Evolutionary conservation across 2,888 invertebrate species (phyloP), one percentile per base, ranked within the genome.

Genomic region (Eupithecia abbreviata): DNA sequence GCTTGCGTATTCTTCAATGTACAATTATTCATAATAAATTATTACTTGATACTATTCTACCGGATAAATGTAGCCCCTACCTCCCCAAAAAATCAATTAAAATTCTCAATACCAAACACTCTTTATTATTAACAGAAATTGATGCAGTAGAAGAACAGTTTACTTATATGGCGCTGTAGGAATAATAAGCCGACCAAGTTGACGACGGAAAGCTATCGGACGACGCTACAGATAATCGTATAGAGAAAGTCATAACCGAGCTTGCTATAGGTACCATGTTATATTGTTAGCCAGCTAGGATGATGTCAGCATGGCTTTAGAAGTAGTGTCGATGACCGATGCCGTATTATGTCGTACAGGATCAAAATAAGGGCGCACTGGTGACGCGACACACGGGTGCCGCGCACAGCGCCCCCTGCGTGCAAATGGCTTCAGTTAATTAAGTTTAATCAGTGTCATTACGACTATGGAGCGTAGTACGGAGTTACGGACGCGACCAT

Each of bases 351-450:
- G 71, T 74, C 55, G 18, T 66, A 71, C 77, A 78, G 75, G 79
- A 76, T 80, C 70, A 77, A 81, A 78, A 80, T 78, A 82, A 80
- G 81, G 82, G 81, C 75, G 81, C 78, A 81, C 68, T 74, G 79
- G 75, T 79, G 82, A 75, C 82, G 82, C 82, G 83, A 82, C 82
- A 84, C 85, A 83, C 81, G 84, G 83, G 84, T 81, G 84, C 81
- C 83, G 81, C 80, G 82, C 82, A 84, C 81, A 84, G 85, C 84
- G 82, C 85, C 86, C 84, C 85, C 89, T 73, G 87, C 84, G 91
- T 89, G 91, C 91, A 92, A 93, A 94, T 92, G 94, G 94, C 94
- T 95, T 95, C 94, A 93, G 93, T 93, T 95, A 95, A 94, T 95
- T 95, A 94, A 94, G 90, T 95, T 94, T 95, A 94, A 95, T 94